Evolutionary conservation across 2,113 vertebrate species (phyloP), one percentile per base, ranked within the genome.

Genomic region (Cololabis saira): DNA sequence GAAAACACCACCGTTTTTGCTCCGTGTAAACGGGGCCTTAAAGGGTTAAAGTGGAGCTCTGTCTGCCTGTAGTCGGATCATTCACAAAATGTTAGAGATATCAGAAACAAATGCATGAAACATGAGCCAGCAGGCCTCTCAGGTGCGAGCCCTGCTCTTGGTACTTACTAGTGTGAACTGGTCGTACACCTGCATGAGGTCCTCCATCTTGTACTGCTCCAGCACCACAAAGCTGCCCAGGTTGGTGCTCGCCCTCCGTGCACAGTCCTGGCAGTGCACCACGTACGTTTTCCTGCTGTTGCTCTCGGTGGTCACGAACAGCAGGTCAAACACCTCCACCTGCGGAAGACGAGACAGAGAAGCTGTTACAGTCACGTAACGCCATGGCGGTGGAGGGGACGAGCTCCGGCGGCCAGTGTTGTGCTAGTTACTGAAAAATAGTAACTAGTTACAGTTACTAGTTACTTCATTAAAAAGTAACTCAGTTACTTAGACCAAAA

Each of bases 241-340:
- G 68, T 95, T 93, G 83, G 93, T 92, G 70, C 93, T 96, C 92
- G 93, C 96, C 92, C 98, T 98, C 66, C 96, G 89, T 76, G 97
- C 96, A 82, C 98, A 99, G 88, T 98, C 97, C 94, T 98, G 96
- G 91, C 98, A 99, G 95, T 99, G 96, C 66, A 99, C 95, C 83
- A 96, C 88, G 1, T 94, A 94, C 62, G 96, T 97, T 93, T 98
- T 97, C 81, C 92, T 94, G 82, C 84, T 96, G 95, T 86, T 96
- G 97, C 92, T 99, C 98, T 64, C 93, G 97, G 67, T 96, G 97
- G 45, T 47, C 89, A 99, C 96, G 86, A 98, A 99, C 87, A 99
- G 94, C 91, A 98, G 91, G 93, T 97, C 93, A 91, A 99, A 99
- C 92, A 99, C 98, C 90, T 99, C 98, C 90, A 99, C 96, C 98